These are phyloP conservation scores for Lithophane socia DNA, from an alignment of 2,888 invertebrate genomes.

Conservation along the genomic window DNA sequence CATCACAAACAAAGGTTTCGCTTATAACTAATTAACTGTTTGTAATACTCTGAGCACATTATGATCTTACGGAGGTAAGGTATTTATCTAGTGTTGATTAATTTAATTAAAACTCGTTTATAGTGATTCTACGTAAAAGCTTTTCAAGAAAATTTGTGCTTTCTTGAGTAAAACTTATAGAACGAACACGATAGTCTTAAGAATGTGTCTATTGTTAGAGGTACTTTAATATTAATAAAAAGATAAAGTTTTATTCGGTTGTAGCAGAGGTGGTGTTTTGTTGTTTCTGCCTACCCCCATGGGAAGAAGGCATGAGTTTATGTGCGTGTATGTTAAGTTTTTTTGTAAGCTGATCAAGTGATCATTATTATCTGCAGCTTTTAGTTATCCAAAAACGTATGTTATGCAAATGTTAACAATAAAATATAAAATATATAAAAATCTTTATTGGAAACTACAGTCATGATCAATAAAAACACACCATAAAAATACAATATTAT, in stretches of 20 bases:
- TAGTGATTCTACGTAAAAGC: neutral
- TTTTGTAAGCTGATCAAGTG: neutral
- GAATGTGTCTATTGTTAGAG: neutral
- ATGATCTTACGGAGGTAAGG: constrained; percentile 4
- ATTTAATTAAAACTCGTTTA: constrained; percentile 14
- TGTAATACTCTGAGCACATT: constrained; percentile 38
- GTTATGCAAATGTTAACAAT: too few species aligned
- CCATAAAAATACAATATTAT: too few species aligned
- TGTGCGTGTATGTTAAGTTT: neutral
- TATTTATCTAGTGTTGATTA: constrained; percentile 35
- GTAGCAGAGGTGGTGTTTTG: too few species aligned
- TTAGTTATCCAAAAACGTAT: neutral
- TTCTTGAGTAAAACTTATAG: neutral
- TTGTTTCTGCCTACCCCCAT: too few species aligned
- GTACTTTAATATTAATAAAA: neutral
- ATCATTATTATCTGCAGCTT: neutral
- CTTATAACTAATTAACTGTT: constrained; percentile 45
- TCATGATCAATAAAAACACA: too few species aligned
- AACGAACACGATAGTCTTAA: neutral
- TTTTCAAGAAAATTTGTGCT: neutral
- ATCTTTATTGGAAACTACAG: too few species aligned
- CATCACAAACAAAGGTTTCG: constrained; percentile 53
- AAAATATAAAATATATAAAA: too few species aligned
- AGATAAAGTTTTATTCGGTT: too few species aligned
- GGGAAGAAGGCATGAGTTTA: too few species aligned